phyloP scores from a whole-genome alignment of 1,140 invertebrate genomes.

The Octopus sinensis region DNA sequence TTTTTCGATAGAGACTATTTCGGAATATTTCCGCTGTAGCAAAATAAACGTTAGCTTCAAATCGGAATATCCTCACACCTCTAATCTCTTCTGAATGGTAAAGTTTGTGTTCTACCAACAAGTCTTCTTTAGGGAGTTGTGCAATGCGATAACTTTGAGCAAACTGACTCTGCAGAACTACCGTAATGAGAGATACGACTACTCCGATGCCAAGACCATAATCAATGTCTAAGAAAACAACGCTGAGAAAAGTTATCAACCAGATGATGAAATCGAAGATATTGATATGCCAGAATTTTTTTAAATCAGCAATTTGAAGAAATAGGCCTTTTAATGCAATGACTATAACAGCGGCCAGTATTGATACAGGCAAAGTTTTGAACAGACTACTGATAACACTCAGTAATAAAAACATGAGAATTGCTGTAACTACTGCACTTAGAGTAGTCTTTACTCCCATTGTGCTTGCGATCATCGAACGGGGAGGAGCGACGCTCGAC shows the following conservation, averaged over 20 bases:
- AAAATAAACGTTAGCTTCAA: conserved; percentile 59
- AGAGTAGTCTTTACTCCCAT: conserved; percentile 30
- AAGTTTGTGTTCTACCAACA: conserved; percentile 35
- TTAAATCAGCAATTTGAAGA: conserved; percentile 46
- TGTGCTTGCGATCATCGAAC: conserved; percentile 64
- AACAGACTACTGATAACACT: conserved; percentile 55
- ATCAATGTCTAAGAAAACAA: conserved; percentile 51
- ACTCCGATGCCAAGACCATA: conserved; percentile 51
- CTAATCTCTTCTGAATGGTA: conserved; percentile 47
- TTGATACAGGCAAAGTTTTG: conserved; percentile 59
- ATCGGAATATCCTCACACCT: conserved; percentile 58
- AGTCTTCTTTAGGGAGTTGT: conserved; percentile 29
- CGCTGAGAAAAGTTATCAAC: conserved; percentile 48
- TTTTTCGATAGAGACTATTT: conserved; percentile 42
- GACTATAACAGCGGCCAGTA: conserved; percentile 83
- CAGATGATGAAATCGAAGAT: conserved; percentile 54
- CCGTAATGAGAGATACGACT: conserved; percentile 44
- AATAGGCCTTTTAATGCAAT: conserved; percentile 80
- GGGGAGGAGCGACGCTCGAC: conserved; percentile 72
- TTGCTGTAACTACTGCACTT: conserved; percentile 49
- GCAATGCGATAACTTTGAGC: conserved; percentile 45
- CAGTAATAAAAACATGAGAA: conserved; percentile 58
- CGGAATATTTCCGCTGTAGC: conserved; percentile 59
- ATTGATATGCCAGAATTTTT: conserved; percentile 49
- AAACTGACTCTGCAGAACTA: conserved; percentile 52